A percentile compares a stretch with the other conserved stretches of the same genome.
phyloP scores from a whole-genome alignment of 2,113 vertebrate species.

The Gymnobelideus leadbeateri region DNA sequence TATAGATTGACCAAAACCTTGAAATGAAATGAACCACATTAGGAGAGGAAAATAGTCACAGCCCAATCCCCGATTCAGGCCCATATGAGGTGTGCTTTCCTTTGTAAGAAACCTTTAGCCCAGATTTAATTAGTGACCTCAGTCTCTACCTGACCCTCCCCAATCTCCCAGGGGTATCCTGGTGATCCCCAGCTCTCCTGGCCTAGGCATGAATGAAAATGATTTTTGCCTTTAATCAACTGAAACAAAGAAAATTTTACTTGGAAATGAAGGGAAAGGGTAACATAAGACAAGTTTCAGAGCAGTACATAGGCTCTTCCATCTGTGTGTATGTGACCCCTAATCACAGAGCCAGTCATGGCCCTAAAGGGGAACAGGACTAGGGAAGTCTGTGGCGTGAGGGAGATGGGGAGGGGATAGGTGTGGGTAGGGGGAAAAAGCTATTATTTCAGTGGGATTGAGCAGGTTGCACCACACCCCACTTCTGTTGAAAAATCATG shows the following conservation, averaged over 20 bases:
- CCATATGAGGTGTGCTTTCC: neutral
- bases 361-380: neutral
- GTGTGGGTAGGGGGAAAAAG: neutral
- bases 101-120: neutral
- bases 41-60: neutral
- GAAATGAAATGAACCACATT: neutral
- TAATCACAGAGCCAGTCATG: neutral
- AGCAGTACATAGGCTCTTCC: neutral
- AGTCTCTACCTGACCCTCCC: neutral
- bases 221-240: neutral
- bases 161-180: neutral
- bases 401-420: neutral
- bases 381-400: neutral
- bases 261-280: neutral
- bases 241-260: neutral
- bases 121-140: neutral
- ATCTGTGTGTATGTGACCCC: neutral
- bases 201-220: neutral
- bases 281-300: neutral
- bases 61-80: neutral
- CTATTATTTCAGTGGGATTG: neutral
- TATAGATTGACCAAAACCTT: neutral
- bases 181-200: neutral
- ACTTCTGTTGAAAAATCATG: neutral
- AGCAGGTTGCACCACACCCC: neutral